Conservation (phyloP, 1,140 invertebrate species). For the Drosophila hydei region DNA sequence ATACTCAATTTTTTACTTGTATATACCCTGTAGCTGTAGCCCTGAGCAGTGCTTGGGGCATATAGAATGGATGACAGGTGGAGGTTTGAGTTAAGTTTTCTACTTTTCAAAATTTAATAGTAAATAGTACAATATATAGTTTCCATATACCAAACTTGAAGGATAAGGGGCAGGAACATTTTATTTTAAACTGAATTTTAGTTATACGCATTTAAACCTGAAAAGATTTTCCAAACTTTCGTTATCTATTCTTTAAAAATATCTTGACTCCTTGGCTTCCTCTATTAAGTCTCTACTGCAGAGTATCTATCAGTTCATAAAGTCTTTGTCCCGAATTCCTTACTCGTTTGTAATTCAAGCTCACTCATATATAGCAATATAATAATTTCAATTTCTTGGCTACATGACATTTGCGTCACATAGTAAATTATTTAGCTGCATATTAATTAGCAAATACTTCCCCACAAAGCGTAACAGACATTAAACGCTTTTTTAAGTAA, state of each 20-base stretch:
- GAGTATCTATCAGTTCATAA: neutral
- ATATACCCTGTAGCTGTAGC: neutral
- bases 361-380: neutral
- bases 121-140: neutral
- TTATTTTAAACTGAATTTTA: no score
- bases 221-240: no score
- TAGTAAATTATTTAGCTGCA: slow-evolving; percentile 71
- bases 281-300: neutral
- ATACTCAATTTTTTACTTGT: slow-evolving; percentile 2
- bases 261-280: no score
- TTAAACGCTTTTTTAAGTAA: slow-evolving; percentile 28
- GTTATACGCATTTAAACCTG: no score
- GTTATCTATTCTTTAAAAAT: no score
- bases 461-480: slow-evolving; percentile 41
- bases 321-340: neutral
- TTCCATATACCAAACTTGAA: no score
- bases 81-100: neutral
- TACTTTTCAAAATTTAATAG: neutral
- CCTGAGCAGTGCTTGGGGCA: neutral
- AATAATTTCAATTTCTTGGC: slow-evolving; percentile 13
- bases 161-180: no score
- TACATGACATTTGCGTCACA: slow-evolving; percentile 66
- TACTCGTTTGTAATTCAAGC: neutral
- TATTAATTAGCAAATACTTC: slow-evolving; percentile 64
- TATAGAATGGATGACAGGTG: neutral